Evolutionary conservation across 2,888 invertebrate genomes (phyloP).

Genomic region (Mythimna albipuncta): DNA sequence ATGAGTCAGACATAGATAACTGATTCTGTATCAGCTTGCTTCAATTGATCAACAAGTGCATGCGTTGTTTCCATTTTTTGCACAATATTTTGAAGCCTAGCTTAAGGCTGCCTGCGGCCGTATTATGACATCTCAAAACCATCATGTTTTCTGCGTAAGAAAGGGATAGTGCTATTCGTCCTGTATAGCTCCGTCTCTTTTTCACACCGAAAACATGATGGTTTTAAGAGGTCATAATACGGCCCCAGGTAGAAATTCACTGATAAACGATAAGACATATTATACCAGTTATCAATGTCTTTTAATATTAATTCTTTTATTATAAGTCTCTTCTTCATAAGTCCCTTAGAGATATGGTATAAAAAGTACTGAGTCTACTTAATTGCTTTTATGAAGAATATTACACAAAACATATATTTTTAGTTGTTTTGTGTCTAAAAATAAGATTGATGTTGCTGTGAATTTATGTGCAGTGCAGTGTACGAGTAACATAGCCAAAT

Average conservation of each 20-base stretch:
- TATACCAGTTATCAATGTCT: no score
- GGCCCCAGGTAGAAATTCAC: neutral
- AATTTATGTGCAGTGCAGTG: neutral
- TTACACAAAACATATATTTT: neutral
- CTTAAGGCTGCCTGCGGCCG: neutral
- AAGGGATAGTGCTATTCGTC: no score
- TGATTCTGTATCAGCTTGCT: constrained; percentile 12
- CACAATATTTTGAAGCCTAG: neutral
- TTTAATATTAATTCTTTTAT: neutral
- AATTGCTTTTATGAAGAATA: neutral
- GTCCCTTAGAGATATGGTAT: neutral
- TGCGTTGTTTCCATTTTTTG: neutral
- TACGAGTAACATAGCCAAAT: neutral
- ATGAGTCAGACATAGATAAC: constrained; percentile 49
- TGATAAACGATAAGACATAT: neutral
- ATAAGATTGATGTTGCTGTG: constrained; percentile 13
- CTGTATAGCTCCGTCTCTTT: no score
- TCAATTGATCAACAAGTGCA: constrained; percentile 35
- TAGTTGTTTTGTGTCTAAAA: constrained; percentile 3
- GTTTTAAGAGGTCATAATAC: no score
- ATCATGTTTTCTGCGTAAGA: no score
- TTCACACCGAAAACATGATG: no score
- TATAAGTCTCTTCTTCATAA: neutral
- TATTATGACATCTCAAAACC: no score
- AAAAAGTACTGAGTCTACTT: neutral